Evolutionary conservation across 2,113 vertebrate genomes (phyloP).

Genomic region (Pycnonotus jocosus): DNA sequence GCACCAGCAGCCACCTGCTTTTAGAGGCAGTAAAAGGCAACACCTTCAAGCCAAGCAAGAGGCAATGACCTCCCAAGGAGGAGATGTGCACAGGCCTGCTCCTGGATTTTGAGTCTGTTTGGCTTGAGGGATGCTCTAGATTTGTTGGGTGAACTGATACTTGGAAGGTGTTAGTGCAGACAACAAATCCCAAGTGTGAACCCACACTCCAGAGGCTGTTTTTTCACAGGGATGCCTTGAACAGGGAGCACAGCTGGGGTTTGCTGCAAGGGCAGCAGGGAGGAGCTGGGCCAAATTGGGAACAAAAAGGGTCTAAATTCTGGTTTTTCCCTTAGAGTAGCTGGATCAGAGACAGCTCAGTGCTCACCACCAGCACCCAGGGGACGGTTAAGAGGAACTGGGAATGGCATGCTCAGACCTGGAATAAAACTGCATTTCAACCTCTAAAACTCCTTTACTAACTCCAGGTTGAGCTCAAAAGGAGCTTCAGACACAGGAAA

Average conservation of each 20-base stretch:
- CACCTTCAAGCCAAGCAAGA: background rate
- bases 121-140: background rate
- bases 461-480: background rate
- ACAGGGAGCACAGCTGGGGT: background rate
- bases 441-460: background rate
- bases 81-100: background rate
- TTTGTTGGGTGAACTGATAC: background rate
- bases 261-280: background rate
- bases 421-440: background rate
- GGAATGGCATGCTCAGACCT: background rate
- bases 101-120: background rate
- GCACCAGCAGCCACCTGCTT: background rate
- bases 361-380: background rate
- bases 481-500: background rate
- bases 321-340: background rate
- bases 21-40: background rate
- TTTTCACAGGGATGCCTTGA: background rate
- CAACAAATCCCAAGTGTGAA: background rate
- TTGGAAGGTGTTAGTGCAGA: background rate
- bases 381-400: background rate
- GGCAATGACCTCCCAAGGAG: background rate
- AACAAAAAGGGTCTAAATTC: background rate
- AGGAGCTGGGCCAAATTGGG: background rate
- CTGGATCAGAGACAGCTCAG: background rate
- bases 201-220: background rate